phyloP scores from a whole-genome alignment of 2,888 invertebrate genomes.

The Andrena fulva region DNA sequence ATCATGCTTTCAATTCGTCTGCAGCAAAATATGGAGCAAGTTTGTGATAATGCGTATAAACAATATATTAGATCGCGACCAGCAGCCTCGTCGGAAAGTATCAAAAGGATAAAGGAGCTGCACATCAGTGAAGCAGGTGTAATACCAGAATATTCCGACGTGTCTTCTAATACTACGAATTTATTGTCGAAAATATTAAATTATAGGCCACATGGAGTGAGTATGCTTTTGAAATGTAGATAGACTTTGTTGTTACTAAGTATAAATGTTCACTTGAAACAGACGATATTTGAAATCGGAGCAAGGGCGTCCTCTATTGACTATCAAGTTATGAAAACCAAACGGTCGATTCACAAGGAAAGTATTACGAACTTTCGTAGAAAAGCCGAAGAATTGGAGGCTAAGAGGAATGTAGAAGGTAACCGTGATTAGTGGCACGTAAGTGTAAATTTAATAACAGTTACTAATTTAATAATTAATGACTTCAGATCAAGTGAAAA shows the following conservation, averaged over 20 bases:
- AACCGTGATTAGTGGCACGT: neutral
- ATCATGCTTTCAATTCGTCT: constrained; percentile 59
- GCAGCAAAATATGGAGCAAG: constrained; percentile 89
- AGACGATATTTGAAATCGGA: constrained; percentile 98
- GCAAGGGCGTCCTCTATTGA: constrained; percentile 92
- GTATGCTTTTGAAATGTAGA: constrained; percentile 70
- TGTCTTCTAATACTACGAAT: constrained; percentile 71
- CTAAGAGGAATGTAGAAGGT: constrained; percentile 45
- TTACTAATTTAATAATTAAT: constrained; percentile 16
- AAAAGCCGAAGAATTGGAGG: constrained; percentile 82
- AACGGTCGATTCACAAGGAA: constrained; percentile 90
- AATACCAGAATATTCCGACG: constrained; percentile 87
- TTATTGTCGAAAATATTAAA: constrained; percentile 89
- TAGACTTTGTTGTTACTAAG: constrained; percentile 1
- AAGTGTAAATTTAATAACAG: neutral
- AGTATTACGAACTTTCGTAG: constrained; percentile 85
- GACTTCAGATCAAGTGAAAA: constrained; percentile 42
- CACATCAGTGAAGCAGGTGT: constrained; percentile 86
- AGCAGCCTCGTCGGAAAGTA: constrained; percentile 94
- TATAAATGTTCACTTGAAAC: constrained; percentile 75
- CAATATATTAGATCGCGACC: constrained; percentile 96
- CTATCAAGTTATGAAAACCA: constrained; percentile 94
- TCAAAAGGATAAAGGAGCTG: constrained; percentile 92
- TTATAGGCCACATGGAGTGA: constrained; percentile 91
- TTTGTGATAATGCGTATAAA: constrained; percentile 95